Percentiles rank a stretch among this genome's conserved stretches.
Conservation (phyloP, 2,113 vertebrate species). For the Cairina moschata region DNA sequence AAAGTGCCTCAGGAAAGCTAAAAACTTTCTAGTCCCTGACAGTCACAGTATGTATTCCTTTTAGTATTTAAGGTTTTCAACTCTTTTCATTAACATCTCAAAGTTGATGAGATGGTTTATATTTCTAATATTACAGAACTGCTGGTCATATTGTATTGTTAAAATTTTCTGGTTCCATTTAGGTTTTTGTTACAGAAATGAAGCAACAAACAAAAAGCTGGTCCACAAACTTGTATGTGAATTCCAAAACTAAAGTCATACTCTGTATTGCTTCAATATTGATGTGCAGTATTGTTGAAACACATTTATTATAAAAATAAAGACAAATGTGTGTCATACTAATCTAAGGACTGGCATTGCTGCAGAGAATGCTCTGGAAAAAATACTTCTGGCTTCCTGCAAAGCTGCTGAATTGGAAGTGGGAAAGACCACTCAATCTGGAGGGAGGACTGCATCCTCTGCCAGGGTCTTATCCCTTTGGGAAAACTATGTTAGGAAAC, state of each 20-base stretch:
- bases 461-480: background rate
- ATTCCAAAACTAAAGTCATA: background rate
- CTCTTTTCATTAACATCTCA: background rate
- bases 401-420: background rate
- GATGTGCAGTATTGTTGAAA: background rate
- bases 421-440: background rate
- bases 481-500: background rate
- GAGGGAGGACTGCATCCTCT: background rate
- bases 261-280: accelerated
- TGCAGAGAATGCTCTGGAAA: background rate
- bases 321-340: accelerated
- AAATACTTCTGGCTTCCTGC: background rate
- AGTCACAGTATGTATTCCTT: background rate
- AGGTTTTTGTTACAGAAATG: background rate
- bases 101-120: background rate
- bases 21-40: background rate
- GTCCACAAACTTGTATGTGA: background rate
- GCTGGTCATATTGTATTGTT: background rate
- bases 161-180: background rate
- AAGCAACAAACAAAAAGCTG: background rate
- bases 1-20: background rate
- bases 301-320: background rate
- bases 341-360: background rate
- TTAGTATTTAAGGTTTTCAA: background rate
- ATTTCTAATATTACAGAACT: background rate